phyloP scores from a whole-genome alignment of 2,888 invertebrate genomes.

The Thecophora atra region DNA sequence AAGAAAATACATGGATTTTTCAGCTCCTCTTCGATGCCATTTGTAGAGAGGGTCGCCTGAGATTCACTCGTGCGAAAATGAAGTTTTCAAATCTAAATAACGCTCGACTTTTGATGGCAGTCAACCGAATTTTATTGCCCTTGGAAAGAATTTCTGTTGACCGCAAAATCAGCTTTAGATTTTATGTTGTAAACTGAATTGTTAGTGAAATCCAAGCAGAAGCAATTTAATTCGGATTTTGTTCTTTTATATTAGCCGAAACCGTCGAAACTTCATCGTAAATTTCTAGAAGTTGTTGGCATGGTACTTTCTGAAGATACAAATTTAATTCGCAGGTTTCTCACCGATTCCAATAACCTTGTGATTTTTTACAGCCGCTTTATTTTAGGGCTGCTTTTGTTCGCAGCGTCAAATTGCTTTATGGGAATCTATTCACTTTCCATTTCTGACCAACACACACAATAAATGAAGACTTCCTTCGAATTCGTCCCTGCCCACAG shows the following conservation, averaged over 20 bases:
- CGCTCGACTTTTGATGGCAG: no score
- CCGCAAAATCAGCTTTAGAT: not conserved
- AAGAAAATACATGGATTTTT: not conserved
- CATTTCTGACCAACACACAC: not conserved
- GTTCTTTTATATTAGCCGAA: no score
- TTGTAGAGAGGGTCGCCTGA: not conserved
- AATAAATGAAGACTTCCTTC: not conserved
- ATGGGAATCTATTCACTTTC: conserved; percentile 8
- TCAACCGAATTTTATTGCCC: no score
- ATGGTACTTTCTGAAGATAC: no score
- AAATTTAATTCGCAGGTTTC: no score
- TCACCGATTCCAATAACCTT: not conserved
- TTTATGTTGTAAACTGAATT: not conserved
- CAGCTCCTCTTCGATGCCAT: not conserved
- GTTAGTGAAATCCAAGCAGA: no score
- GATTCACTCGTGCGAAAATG: conserved; percentile 23
- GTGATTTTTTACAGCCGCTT: not conserved
- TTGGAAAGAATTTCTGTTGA: not conserved
- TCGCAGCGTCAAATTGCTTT: not conserved
- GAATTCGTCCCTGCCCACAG: not conserved
- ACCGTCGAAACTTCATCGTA: no score
- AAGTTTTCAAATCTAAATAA: not conserved
- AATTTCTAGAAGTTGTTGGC: no score
- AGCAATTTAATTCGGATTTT: no score
- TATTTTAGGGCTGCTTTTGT: not conserved